Evolutionary conservation across 2,113 vertebrate species (phyloP).

Genomic region (Cryptotis parvus): DNA sequence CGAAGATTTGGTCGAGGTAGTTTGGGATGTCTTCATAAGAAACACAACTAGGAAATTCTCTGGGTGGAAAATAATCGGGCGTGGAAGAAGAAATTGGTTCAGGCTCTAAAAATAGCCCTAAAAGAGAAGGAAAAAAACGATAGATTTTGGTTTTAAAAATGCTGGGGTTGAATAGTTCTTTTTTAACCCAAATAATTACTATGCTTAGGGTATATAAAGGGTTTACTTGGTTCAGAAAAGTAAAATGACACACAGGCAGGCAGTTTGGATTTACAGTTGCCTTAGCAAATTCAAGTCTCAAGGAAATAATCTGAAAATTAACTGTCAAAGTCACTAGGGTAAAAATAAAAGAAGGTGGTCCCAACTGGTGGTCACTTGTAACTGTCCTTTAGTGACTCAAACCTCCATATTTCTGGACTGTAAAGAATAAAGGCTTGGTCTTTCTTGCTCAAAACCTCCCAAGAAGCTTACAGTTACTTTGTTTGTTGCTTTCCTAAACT

Average conservation of each 20-base stretch:
- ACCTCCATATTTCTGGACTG: not conserved
- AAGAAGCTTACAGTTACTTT: not conserved
- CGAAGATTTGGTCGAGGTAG: conserved; percentile 88
- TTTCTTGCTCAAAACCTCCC: not conserved
- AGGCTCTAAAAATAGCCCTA: conserved; percentile 87
- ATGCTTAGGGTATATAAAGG: not conserved
- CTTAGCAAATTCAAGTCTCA: conserved; percentile 4
- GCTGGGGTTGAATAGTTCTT: not conserved
- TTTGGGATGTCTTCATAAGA: conserved; percentile 86
- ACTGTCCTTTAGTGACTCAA: not conserved
- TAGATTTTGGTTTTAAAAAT: conserved; percentile 48
- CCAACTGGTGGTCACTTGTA: not conserved
- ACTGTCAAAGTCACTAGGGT: not conserved
- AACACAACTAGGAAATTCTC: conserved; percentile 84
- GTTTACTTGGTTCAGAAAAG: not conserved
- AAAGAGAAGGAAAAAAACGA: conserved; percentile 67
- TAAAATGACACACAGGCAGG: not conserved
- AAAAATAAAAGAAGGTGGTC: not conserved
- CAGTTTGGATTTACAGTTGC: not conserved
- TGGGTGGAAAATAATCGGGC: conserved; percentile 83
- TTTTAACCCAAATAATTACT: conserved; percentile 29
- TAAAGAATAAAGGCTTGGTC: not conserved
- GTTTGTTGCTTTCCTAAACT: conserved; percentile 11
- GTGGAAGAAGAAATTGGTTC: conserved; percentile 82
- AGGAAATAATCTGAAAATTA: not conserved